Conservation (phyloP, 2,888 invertebrate genomes). For the Hirudinaria manillensis region DNA sequence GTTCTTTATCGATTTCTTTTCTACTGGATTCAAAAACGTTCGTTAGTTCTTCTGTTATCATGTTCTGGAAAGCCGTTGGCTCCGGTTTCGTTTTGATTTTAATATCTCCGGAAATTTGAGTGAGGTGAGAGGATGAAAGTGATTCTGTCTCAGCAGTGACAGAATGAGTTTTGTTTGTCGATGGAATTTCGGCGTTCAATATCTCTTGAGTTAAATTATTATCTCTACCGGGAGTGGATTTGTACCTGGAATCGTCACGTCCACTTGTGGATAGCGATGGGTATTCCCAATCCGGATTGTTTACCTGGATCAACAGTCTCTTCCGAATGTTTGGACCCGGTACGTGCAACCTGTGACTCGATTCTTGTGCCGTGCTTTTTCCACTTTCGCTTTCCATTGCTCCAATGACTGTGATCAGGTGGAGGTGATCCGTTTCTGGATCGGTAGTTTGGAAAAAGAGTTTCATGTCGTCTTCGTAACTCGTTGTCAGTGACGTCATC, state of each 20-base stretch:
- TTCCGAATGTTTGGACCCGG: neutral
- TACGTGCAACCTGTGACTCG: neutral
- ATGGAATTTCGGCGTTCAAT: neutral
- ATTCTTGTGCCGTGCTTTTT: too few species aligned
- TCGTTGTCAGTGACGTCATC: neutral
- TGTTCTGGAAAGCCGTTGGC: too few species aligned
- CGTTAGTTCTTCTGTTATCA: too few species aligned
- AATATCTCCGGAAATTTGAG: too few species aligned
- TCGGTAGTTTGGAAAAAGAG: neutral
- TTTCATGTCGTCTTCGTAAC: conserved; percentile 1
- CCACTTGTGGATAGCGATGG: too few species aligned
- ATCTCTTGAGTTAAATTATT: neutral
- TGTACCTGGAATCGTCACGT: too few species aligned
- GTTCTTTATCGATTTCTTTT: too few species aligned
- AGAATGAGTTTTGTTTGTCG: neutral
- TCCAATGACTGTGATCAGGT: neutral
- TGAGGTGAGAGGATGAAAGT: too few species aligned
- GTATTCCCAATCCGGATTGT: conserved; percentile 13
- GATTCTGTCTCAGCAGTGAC: neutral
- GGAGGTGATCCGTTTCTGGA: neutral
- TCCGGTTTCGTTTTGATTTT: too few species aligned
- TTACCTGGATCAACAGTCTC: neutral
- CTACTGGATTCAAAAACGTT: too few species aligned
- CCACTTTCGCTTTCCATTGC: neutral
- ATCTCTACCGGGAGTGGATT: too few species aligned